Conservation (phyloP, 1,140 invertebrate species). For the Drosophila yakuba region DNA sequence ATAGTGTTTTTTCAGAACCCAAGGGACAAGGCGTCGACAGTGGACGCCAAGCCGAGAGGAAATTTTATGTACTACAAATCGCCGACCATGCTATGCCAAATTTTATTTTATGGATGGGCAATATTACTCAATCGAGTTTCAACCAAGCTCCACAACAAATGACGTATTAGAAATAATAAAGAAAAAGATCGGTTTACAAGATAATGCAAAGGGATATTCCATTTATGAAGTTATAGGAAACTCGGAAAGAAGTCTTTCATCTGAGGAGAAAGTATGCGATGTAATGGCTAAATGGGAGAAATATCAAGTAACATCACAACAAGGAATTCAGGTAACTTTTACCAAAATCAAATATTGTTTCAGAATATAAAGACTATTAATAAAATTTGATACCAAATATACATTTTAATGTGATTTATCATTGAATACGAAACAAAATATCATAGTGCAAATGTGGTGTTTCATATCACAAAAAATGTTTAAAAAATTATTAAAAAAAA, state of each 20-base stretch:
- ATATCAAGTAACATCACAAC: slow-evolving; percentile 88
- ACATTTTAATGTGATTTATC: too few relatives aligned
- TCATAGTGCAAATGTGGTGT: too few relatives aligned
- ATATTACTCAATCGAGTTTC: slow-evolving; percentile 97
- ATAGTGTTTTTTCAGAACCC: slow-evolving; percentile 76
- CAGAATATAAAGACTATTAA: too few relatives aligned
- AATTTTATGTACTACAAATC: slow-evolving; percentile 95
- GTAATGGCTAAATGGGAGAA: slow-evolving; percentile 98
- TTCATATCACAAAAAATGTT: too few relatives aligned
- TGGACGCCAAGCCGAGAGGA: slow-evolving; percentile 97
- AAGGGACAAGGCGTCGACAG: slow-evolving; percentile 92
- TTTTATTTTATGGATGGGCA: slow-evolving; percentile 98
- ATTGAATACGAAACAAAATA: too few relatives aligned
- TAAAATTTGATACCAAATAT: too few relatives aligned
- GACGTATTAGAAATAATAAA: slow-evolving; percentile 96
- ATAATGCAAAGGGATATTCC: slow-evolving; percentile 89
- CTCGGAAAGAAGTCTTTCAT: slow-evolving; percentile 92
- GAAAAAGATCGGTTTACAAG: slow-evolving; percentile 95
- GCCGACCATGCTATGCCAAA: slow-evolving; percentile 94
- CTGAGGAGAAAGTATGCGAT: slow-evolving; percentile 96
- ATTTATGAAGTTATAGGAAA: slow-evolving; percentile 88
- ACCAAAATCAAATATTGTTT: not conserved
- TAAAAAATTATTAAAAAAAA: too few relatives aligned
- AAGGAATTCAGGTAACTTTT: slow-evolving; percentile 75
- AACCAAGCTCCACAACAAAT: slow-evolving; percentile 95